Evolutionary conservation across 2,797 vertebrate genomes (phyloP).

Genomic region (Danionella dracula): DNA sequence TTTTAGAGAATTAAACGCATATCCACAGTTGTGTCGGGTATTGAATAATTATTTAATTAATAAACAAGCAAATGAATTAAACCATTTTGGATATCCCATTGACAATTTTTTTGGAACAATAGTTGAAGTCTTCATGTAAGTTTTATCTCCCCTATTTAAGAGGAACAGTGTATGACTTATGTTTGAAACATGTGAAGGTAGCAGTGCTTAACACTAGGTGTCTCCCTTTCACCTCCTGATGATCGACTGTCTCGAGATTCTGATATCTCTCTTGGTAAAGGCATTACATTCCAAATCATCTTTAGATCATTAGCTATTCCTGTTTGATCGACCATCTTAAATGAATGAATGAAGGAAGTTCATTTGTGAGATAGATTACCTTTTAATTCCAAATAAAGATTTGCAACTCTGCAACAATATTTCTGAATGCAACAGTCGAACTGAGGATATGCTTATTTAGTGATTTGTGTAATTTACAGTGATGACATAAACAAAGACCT

Average conservation of each 20-base stretch:
- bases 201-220: constrained; percentile 67
- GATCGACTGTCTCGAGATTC: constrained; percentile 19
- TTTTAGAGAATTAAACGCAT: too few relatives aligned
- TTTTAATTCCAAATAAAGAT: constrained; percentile 33
- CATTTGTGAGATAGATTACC: constrained; percentile 27
- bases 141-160: too few relatives aligned
- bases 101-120: too few relatives aligned
- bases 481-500: neutral
- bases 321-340: constrained; percentile 24
- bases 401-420: constrained; percentile 20
- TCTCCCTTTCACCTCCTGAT: constrained; percentile 66
- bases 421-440: constrained; percentile 8
- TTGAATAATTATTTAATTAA: too few relatives aligned
- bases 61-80: too few relatives aligned
- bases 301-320: constrained; percentile 38
- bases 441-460: too few relatives aligned
- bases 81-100: too few relatives aligned
- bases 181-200: neutral
- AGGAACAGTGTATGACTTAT: too few relatives aligned
- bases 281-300: constrained; percentile 32
- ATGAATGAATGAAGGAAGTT: constrained; percentile 30
- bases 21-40: too few relatives aligned
- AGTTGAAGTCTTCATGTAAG: too few relatives aligned
- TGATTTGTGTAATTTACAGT: neutral
- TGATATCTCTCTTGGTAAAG: constrained; percentile 31